Evolutionary conservation across 2,797 vertebrate species (phyloP), one percentile per base, ranked within the genome.

Genomic region (Cephalopachus bancanus): DNA sequence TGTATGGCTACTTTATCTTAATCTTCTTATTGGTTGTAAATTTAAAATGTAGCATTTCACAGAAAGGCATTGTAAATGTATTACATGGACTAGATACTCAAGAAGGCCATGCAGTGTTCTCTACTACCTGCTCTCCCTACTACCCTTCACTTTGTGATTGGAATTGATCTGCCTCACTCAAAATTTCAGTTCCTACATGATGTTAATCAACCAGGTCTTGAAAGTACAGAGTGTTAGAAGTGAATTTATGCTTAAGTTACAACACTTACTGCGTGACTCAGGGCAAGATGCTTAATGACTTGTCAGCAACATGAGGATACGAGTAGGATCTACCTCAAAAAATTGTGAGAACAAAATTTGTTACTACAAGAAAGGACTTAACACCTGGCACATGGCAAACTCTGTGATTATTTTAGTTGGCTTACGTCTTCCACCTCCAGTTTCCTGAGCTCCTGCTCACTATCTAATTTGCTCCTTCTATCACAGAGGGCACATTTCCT

Each of bases 121-220:
- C 30, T 59, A 37, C 2, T 67, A 33, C 53, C 11, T 85, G 5
- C 57, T 71, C 2, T 67, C 44, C 53, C 11, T 85, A 4, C 57
- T 71, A 22, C 26, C 26, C 33, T 91, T 92, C 80, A 49, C n/a
- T 94, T 89, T 62, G 24, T 33, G 22, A 26, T 44, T 90, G 49
- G 51, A 76, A 65, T 83, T 86, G 75, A 81, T 91, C 88, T 69
- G 15, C 86, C n/a, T 78, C 65, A 17, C 74, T 95, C 26, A 83
- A 20, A 78, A 28, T 55, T 91, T 95, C 11, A 78, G 10, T 75
- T 90, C 15, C 57, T 93, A 1, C 6, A 53, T 76, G 15, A 22
- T 53, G 59, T 91, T 62, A 81, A 44, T 89, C 83, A 91, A 53
- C 28, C 22, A 60, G 55, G 15, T 57, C 10, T 81, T 55, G 60